Evolutionary conservation across 2,797 vertebrate genomes (phyloP), one percentile per base, ranked within the genome.

Genomic region (Bucorvus abyssinicus): DNA sequence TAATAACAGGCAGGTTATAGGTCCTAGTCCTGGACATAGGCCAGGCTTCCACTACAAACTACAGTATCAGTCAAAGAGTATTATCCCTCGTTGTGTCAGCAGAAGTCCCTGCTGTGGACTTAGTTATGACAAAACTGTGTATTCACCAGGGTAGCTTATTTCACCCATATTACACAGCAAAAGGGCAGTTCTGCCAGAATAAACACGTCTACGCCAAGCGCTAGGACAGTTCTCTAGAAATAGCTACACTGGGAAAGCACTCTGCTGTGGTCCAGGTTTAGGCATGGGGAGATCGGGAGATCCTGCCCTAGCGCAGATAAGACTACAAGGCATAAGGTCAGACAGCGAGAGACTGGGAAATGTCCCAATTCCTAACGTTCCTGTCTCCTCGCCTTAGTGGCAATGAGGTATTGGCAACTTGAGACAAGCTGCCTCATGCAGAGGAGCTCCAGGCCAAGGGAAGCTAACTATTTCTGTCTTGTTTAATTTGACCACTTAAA

Each of bases 401-500:
- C 81, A 94, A 53, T 93, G 90, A 95, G 68, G 52, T 89, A 95
- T 93, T 95, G 95, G 94, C 95, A 97, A 73, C 92, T 89, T 71
- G 64, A 94, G 93, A 94, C 93, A 96, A 70, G 84, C 88, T 92
- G 90, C 90, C 93, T 95, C 78, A 80, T 83, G 91, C 89, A 92
- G 81, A 85, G 90, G 55, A 96, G 93, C 84, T 87, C 61, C 86
- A 87, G 92, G 94, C 95, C 94, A 93, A 87, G 87, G 91, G 93
- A 95, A 96, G 90, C 90, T 95, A 87, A 96, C 94, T 93, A 85
- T 94, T 95, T 85, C 88, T 95, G 92, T 96, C 94, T 75, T 87
- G 57, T 96, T 95, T 95, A 95, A 96, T 96, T 95, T 95, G 88
- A 95, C 84, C 95, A 85, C 69, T 96, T 87, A 93, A 97, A 95